These are phyloP conservation scores for Redunca redunca DNA, from an alignment of 2,113 vertebrate species.

Conservation along the genomic window DNA sequence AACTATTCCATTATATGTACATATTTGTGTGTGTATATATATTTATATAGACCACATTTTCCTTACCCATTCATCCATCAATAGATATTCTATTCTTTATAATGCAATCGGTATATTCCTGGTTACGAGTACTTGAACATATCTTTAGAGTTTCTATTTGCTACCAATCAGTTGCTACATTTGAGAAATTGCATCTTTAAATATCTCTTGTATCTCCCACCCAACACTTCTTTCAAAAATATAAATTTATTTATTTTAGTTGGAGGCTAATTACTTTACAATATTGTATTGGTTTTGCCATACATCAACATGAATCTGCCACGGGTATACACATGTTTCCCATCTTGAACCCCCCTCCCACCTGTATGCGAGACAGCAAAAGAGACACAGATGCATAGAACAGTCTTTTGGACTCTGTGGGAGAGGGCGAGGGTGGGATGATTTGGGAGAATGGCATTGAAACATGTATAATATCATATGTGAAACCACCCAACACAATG, in stretches of 20 bases:
- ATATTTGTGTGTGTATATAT: background rate
- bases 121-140: background rate
- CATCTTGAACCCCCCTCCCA: no score
- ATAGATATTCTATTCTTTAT: background rate
- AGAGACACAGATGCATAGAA: no score
- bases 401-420: no score
- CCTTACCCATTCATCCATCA: background rate
- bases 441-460: no score
- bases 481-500: background rate
- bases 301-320: no score
- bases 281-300: no score
- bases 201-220: background rate
- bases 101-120: background rate
- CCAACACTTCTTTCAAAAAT: background rate
- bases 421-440: no score
- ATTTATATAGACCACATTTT: background rate
- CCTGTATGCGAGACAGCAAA: no score
- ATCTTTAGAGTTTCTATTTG: background rate
- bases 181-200: background rate
- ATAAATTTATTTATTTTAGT: no score
- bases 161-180: background rate
- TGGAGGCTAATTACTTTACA: no score
- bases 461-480: no score
- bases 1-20: background rate
- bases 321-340: no score